Percentiles rank a stretch among this genome's conserved stretches.
phyloP scores from a whole-genome alignment of 2,113 vertebrate species.

The Copsychus sechellarum region DNA sequence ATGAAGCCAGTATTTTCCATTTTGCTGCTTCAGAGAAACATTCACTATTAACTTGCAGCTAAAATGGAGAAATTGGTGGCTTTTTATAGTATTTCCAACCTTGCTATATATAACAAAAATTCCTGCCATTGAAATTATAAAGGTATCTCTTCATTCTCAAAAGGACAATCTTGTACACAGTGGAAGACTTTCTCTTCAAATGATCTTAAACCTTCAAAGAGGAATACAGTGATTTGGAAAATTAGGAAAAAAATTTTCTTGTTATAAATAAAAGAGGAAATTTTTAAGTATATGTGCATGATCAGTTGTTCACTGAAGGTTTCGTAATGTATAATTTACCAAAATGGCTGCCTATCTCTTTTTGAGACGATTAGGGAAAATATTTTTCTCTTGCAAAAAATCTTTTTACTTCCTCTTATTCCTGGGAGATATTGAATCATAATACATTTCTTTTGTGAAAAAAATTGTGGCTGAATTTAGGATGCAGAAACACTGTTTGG shows the following conservation, averaged over 20 bases:
- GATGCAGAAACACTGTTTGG: not conserved
- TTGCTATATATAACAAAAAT: not conserved
- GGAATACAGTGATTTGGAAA: not conserved
- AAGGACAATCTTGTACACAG: not conserved
- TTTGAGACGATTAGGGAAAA: not conserved
- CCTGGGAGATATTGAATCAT: not conserved
- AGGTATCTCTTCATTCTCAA: not conserved
- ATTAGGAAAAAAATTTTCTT: not conserved
- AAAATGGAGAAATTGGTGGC: not conserved
- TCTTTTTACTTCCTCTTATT: not conserved
- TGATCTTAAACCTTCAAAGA: not conserved
- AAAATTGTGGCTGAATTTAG: not conserved
- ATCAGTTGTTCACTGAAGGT: not conserved
- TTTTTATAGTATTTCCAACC: not conserved
- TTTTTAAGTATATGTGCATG: not conserved
- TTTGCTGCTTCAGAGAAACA: not conserved
- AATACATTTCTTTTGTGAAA: not conserved
- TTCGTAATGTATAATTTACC: not conserved
- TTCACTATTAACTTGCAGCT: not conserved
- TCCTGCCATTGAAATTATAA: not conserved
- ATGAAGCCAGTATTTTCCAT: not conserved
- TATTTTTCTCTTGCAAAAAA: not conserved
- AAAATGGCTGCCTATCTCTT: not conserved
- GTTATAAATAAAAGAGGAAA: not conserved
- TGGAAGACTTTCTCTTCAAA: not conserved